phyloP scores from a whole-genome alignment of 2,888 invertebrate species.

The Caenorhabditis japonica region DNA sequence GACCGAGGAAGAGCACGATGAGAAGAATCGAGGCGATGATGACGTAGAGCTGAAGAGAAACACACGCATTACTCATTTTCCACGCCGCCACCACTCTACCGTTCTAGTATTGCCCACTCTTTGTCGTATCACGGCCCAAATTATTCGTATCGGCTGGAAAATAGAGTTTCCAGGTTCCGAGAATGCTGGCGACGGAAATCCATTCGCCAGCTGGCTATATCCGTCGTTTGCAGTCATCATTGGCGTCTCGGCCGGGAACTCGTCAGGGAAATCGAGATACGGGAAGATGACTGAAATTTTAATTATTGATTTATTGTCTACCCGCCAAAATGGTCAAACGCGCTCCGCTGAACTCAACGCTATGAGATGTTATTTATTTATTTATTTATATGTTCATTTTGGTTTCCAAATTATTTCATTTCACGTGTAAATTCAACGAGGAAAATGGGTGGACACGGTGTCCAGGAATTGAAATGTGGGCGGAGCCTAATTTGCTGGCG shows the following conservation, averaged over 20 bases:
- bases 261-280: slow-evolving; percentile 44
- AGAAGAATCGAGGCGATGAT: slow-evolving; percentile 16
- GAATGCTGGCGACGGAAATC: slow-evolving; percentile 14
- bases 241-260: slow-evolving; percentile 20
- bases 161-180: not conserved
- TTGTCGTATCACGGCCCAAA: not conserved
- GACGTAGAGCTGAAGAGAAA: slow-evolving; percentile 41
- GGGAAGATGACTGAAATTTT: slow-evolving; percentile 54
- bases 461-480: too few relatives aligned
- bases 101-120: slow-evolving; percentile 13
- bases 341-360: too few relatives aligned
- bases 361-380: too few relatives aligned
- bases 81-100: too few relatives aligned
- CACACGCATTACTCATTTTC: too few relatives aligned
- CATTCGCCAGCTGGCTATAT: slow-evolving; percentile 26
- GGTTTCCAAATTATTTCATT: too few relatives aligned
- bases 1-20: not conserved
- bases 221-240: slow-evolving; percentile 7
- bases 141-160: slow-evolving; percentile 1
- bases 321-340: too few relatives aligned
- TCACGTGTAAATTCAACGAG: too few relatives aligned
- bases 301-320: too few relatives aligned
- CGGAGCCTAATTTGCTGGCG: too few relatives aligned
- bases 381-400: too few relatives aligned
- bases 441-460: too few relatives aligned